phyloP scores from a whole-genome alignment of 2,113 vertebrate species.

The Gymnarchus niloticus region DNA sequence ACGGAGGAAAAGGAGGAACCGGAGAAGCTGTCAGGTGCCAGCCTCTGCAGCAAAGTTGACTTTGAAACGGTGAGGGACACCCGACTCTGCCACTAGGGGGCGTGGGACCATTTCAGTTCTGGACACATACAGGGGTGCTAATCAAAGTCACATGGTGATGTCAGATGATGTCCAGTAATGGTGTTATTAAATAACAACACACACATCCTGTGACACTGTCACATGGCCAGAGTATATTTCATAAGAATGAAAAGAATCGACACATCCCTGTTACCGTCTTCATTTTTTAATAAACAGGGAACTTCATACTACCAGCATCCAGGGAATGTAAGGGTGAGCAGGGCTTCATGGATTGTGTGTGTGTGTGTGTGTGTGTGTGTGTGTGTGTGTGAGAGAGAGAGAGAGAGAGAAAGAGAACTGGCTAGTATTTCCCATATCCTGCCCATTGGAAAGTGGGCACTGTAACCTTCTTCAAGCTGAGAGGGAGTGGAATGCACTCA shows the following conservation, averaged over 20 bases:
- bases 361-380: conserved; percentile 2
- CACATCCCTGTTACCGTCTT: not conserved
- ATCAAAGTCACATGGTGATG: too few relatives aligned
- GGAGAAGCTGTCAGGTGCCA: conserved; percentile 30
- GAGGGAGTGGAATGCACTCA: not conserved
- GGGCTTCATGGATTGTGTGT: not conserved
- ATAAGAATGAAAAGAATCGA: not conserved
- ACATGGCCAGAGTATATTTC: not conserved
- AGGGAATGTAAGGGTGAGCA: not conserved
- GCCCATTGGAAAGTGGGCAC: not conserved
- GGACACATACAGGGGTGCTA: too few relatives aligned
- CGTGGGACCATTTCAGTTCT: not conserved
- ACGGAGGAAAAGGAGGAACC: conserved; percentile 25
- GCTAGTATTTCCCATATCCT: not conserved
- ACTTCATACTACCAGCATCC: not conserved
- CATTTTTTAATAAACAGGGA: not conserved
- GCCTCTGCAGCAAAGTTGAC: conserved; percentile 46
- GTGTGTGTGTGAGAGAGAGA: not conserved
- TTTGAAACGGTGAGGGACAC: conserved; percentile 39
- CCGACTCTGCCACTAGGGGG: not conserved
- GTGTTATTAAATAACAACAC: too few relatives aligned
- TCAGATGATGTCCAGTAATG: too few relatives aligned
- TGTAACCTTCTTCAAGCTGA: not conserved
- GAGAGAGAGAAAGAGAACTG: too few relatives aligned
- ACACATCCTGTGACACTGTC: not conserved